Base-by-base conservation (phyloP, 2,797 vertebrate species). In the Euthynnus affinis region DNA sequence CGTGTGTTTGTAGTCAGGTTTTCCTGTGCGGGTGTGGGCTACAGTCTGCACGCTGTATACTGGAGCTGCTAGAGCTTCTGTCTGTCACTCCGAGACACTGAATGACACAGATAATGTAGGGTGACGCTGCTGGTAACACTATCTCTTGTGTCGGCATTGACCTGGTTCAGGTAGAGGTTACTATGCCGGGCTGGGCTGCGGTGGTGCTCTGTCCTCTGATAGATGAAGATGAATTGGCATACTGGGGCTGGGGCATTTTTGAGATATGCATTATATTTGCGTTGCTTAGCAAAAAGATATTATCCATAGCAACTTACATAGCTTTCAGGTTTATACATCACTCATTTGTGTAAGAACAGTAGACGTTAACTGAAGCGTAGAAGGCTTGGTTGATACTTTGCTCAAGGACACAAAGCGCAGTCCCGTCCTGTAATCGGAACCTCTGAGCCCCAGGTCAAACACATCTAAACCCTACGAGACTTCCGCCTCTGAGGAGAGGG, bases 271-370 rank as follows among this genome's bases (percentile, higher is more conserved):
- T 83, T 76, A 69, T 68, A 81, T 74, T 83, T 87, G 80, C 4
- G 69, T 88, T 91, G 91, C 89, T 85, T 83, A 75, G 90, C 81
- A 70, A 87, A 37, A 84, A 82, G 75, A 83, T 67, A 82, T 90
- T 88, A 92, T 88, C 87, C 89, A 87, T 85, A 84, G 82, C 78
- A 65, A 83, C 86, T 75, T 85, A 76, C 91, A 92, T 88, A 91
- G 82, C 91, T 90, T 81, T 86, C 80, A 76, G 93, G 92, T 94
- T 95, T 93, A 95, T 95, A 93, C 80, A 89, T 95, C 86, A 95
- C 93, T 80, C 61, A 95, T 95, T 95, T 88, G 62, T 76, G 85
- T 85, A 87, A 63, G 85, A 88, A 86, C 83, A 81, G 90, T 86
- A 74, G 89, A 87, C 62, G 89, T 87, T 93, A 89, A 94, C 84